Base-by-base conservation (phyloP, 92 coral and sea anemone species). In the Porites divaricata region DNA sequence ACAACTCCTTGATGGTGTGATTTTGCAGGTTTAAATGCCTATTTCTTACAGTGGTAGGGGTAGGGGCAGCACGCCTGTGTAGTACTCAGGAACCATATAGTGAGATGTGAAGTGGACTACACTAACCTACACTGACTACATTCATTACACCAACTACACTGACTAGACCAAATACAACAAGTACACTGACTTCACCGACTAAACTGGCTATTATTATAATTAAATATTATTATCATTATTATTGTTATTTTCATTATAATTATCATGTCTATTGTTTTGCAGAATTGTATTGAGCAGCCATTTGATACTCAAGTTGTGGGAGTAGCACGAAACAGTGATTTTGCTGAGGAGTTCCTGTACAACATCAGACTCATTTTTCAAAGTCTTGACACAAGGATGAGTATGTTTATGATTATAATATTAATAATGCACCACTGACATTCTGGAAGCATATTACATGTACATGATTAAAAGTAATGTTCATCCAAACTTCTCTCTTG, bases 221-320 rank as follows among this genome's bases (percentile, higher is more conserved):
- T 35, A 35, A 35, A 35, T 35, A 35, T 4, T 35, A 35, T 35
- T 4, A 4, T 35, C 1, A 12, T 54, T 54, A 54, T 11, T 15
- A 50, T 22, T 57, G 6, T 51, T 59, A n/a, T 25, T 66, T 45
- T 20, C 9, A 35, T 9, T 12, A 45, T 19, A 17, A 67, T 23
- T 1, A 7, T 51, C 22, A 35, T 35, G 45, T 77, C 68, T 67
- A 9, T 71, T 13, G 58, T 25, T 25, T 68, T 41, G 21, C 87
- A 96, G 99, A 96, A 93, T 89, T 96, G 99, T 70, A 84, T 96
- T 23, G 96, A 96, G 63, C 99, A 96, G 79, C 94, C 92, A 13
- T 96, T 96, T 88, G 99, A 96, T 64, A 88, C 91, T 10, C 87
- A 83, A 57, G 66, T 75, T 20, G 91, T 96, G 65, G 78, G 86